Base-by-base conservation (phyloP, 2,113 vertebrate species). In the Amphiprion ocellaris region DNA sequence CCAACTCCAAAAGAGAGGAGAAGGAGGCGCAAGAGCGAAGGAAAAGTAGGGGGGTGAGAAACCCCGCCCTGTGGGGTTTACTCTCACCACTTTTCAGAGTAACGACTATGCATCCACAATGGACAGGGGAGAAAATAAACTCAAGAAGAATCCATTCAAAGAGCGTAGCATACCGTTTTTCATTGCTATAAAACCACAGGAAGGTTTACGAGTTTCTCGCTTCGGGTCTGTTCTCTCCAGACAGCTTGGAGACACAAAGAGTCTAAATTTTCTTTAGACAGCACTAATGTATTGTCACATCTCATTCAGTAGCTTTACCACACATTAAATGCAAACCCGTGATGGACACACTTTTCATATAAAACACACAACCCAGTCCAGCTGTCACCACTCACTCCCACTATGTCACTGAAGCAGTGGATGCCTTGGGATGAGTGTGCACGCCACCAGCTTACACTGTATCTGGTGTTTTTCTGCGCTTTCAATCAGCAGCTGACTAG, bases 91-190 rank as follows among this genome's bases (percentile, higher is more conserved):
- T 85, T 86, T 68, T 81, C 58, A 80, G 72, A 77, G 44, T 64
- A 73, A 83, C 65, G 84, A 83, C 83, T 74, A 77, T 86, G 88
- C 81, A 89, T 6, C n/a, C 70, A 93, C 93, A 92, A 94, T 81
- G 92, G 91, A 82, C 82, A 80, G 88, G 77, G 86, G 86, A 52
- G 66, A 62, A 92, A 90, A 86, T 90, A 91, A 72, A 90, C 83
- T 81, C 39, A 65, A 62, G 68, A 81, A 70, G 60, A 86, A 76
- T 81, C 61, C 53, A 80, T 80, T 87, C 70, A 65, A 30, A 53
- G 50, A 70, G 65, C 60, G 49, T 28, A 54, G 28, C 23, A 58
- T 44, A 41, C 46, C 62, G 28, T 69, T 77, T 89, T 73, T 67
- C 41, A 68, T 3, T 69, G 58, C 62, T 63, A 54, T 83, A 87